phyloP scores from a whole-genome alignment of 2,113 vertebrate genomes.

The Podarcis cretensis region DNA sequence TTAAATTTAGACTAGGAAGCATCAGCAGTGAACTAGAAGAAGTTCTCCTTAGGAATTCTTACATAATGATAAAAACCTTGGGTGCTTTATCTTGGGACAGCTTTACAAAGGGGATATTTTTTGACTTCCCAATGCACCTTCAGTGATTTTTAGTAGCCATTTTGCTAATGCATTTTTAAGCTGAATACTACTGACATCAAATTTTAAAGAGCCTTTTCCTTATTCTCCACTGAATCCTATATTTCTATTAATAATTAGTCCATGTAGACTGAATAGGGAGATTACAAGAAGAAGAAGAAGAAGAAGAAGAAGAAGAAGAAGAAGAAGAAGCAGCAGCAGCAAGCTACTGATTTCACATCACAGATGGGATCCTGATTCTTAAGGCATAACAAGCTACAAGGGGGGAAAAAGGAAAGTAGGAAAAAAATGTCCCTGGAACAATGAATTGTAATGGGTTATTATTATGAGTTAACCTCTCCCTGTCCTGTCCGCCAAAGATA shows the following conservation, averaged over 20 bases:
- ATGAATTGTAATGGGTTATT: neutral
- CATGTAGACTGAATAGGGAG: neutral
- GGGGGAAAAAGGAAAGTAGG: neutral
- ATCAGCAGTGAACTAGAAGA: neutral
- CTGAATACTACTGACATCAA: conserved; percentile 2
- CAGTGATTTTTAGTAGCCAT: neutral
- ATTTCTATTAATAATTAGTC: neutral
- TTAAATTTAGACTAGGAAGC: neutral
- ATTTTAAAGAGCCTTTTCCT: conserved; percentile 28
- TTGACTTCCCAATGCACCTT: neutral
- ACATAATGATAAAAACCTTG: neutral
- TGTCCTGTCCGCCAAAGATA: neutral
- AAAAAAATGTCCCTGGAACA: neutral
- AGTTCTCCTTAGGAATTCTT: neutral
- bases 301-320: too few relatives aligned
- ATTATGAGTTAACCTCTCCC: neutral
- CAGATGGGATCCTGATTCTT: neutral
- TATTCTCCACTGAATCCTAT: neutral
- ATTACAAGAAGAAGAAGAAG: neutral
- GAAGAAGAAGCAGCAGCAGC: too few relatives aligned
- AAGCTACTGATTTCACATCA: neutral
- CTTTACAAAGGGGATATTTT: neutral
- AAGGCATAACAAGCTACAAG: neutral
- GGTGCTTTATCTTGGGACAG: neutral
- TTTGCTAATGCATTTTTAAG: conserved; percentile 1